phyloP scores from a whole-genome alignment of 2,113 vertebrate species.

The Grus americana region DNA sequence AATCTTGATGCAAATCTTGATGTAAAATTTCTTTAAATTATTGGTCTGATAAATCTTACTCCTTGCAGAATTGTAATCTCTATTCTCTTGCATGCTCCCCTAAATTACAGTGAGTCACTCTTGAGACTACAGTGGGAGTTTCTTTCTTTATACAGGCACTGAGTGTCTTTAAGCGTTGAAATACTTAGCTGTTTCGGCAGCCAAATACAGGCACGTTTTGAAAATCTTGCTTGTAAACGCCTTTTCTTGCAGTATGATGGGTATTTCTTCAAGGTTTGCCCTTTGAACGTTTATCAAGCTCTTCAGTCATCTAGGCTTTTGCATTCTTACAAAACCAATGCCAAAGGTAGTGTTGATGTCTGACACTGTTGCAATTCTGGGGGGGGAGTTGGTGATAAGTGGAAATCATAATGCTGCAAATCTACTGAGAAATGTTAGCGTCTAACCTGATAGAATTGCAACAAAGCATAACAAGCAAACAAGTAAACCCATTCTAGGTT shows the following conservation, averaged over 20 bases:
- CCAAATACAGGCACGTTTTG: background rate
- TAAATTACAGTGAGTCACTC: background rate
- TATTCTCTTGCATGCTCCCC: background rate
- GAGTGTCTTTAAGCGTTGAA: background rate
- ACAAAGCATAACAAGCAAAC: conserved; percentile 42
- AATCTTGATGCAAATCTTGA: background rate
- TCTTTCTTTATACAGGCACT: background rate
- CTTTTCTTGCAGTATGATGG: background rate
- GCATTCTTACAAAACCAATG: background rate
- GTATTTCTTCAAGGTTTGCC: background rate
- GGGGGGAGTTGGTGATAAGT: background rate
- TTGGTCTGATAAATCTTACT: background rate
- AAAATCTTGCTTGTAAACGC: background rate
- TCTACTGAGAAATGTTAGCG: conserved; percentile 26
- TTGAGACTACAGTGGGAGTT: background rate
- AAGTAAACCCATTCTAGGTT: conserved; percentile 54
- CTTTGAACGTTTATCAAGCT: background rate
- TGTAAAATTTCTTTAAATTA: background rate
- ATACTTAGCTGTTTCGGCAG: background rate
- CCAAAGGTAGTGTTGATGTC: background rate
- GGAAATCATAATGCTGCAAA: conserved; percentile 30
- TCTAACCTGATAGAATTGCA: conserved; percentile 44
- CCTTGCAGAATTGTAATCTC: background rate
- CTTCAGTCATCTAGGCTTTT: background rate
- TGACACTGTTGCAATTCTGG: background rate